Evolutionary conservation across 2,113 vertebrate genomes (phyloP), one percentile per base, ranked within the genome.

Genomic region (Seriola aureovittata): DNA sequence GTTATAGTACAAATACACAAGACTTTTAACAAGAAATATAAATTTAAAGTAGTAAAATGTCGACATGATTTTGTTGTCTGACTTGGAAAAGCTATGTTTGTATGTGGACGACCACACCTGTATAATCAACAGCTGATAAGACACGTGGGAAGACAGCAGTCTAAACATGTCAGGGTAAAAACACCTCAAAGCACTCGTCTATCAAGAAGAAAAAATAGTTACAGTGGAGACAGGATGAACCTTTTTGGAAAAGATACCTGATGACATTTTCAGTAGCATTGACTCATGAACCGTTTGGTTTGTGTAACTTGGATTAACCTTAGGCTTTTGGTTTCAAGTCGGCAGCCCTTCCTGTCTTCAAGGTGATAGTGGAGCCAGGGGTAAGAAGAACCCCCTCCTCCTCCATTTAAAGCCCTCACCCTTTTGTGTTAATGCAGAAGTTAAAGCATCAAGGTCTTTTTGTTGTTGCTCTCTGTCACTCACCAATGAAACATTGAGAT

Each of bases 281-380:
- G 19, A 67, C 63, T 42, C 13, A 44, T 84, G 66, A 76, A 59
- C 3, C 6, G 57, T 69, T 66, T 71, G 48, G 76, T 73, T 75
- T 46, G 32, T 80, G 48, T 74, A 42, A 89, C 86, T 88, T 5
- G 23, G 73, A 90, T 86, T 93, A 93, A 93, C 85, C 44, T 71
- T n/a, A 87, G 82, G 73, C 82, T 92, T 91, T 91, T 93, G 90
- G 70, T 94, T 93, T 94, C 75, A 93, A 94, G 93, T 94, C 92
- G 78, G 84, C 92, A 93, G 90, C 90, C 81, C 83, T 94, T 88
- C 93, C 93, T 70, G 92, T 94, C 70, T 88, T 94, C 82, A 93
- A 92, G 92, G 93, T 94, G 91, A 91, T 93, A 92, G 93, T 94
- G 91, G 93, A 94, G 66, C 88, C 92, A 75, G 93, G 91, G 93